Base-by-base conservation (phyloP, 2,113 vertebrate genomes). In the Siphamia tubifer region DNA sequence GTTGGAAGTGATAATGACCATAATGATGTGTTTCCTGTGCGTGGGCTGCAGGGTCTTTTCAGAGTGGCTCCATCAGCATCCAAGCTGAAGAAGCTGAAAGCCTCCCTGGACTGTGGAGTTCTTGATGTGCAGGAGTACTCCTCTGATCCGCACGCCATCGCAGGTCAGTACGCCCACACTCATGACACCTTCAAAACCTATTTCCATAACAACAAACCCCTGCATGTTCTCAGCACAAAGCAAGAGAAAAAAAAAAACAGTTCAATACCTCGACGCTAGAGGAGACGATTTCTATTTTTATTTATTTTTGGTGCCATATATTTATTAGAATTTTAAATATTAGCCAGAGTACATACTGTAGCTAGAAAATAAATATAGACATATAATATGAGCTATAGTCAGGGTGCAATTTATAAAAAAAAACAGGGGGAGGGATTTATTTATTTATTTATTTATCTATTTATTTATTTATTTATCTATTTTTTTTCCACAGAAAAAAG, bases 1-100 rank as follows among this genome's bases (percentile, higher is more conserved):
- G 36, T 42, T 39, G 30, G 34, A 40, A 16, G n/a, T 65, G 20
- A 54, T 63, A 48, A 63, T 79, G 38, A 45, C n/a, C 6, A 43
- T 42, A 24, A 51, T 64, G 4, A 38, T 40, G 21, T 62, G 42
- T 72, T 85, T 69, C 64, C 55, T 79, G 17, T 79, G 40, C 58
- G 78, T 64, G 40, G 63, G 58, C 19, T 73, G 56, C 43, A 99
- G 98, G 98, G 98, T 49, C 94, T 99, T 34, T 99, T 99, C 88
- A 92, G 97, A 31, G 96, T 99, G 75, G 98, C 98, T 38, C 96
- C 98, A 0, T 98, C 98, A 0, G 96, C 96, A 58, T 99, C 98
- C 75, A 99, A 99, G 86, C 90, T 99, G 61, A 99, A 99, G 94
- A 99, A 99, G 87, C 94, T 99, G 17, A 99, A 99, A 88, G 96